phyloP scores from a whole-genome alignment of 2,888 invertebrate genomes.

The Dicyrtomina minuta region DNA sequence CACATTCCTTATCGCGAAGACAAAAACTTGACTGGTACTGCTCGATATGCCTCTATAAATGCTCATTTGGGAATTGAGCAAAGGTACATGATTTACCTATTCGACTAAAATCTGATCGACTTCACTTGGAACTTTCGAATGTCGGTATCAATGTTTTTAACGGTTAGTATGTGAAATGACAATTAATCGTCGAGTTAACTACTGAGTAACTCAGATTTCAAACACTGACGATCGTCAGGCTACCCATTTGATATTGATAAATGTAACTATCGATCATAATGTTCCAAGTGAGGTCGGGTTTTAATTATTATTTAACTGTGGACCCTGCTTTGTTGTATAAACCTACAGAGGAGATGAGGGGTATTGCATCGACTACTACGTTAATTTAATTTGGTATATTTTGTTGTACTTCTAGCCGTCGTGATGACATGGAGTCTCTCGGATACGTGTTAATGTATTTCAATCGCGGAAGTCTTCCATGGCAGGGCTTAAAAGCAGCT shows the following conservation, averaged over 20 bases:
- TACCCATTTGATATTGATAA: no score
- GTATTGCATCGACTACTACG: background rate
- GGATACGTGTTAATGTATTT: slow-evolving; percentile 99
- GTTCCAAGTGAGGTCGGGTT: no score
- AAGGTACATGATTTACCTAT: slow-evolving; percentile 56
- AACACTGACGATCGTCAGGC: no score
- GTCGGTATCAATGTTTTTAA: no score
- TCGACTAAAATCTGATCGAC: no score
- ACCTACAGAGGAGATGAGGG: background rate
- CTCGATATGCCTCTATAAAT: slow-evolving; percentile 98
- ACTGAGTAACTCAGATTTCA: background rate
- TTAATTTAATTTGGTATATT: background rate
- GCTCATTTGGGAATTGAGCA: slow-evolving; percentile 99
- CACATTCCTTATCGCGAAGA: slow-evolving; percentile 97
- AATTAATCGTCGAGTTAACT: no score
- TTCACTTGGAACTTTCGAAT: no score
- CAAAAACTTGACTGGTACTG: slow-evolving; percentile 92
- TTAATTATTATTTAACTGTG: no score
- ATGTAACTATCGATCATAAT: no score
- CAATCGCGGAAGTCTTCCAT: slow-evolving; percentile 95
- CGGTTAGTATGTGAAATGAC: no score
- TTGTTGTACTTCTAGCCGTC: slow-evolving; percentile 65
- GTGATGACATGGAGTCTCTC: slow-evolving; percentile 96
- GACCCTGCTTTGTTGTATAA: background rate
- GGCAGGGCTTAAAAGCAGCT: slow-evolving; percentile 99